These are phyloP conservation scores for Actenoides hombroni DNA, from an alignment of 2,113 vertebrate genomes.

Conservation along the genomic window DNA sequence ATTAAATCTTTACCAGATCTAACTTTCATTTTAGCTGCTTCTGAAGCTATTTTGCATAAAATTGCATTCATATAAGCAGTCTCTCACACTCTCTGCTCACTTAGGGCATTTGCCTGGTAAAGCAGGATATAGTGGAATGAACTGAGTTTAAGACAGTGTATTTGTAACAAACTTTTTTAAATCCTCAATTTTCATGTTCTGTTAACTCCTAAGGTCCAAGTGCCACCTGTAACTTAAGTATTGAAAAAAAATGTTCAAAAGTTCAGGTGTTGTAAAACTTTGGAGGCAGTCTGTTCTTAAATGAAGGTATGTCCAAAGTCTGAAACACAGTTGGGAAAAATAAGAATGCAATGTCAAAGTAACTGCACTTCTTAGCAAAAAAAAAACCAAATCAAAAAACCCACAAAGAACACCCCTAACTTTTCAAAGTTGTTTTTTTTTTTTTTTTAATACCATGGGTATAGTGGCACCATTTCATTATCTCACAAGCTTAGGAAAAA, in stretches of 20 bases:
- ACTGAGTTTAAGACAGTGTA: not conserved
- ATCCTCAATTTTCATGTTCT: not conserved
- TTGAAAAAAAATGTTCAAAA: not conserved
- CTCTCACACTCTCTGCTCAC: not conserved
- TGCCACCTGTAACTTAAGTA: not conserved
- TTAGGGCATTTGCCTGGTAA: not conserved
- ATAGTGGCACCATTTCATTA: slow-evolving; percentile 8
- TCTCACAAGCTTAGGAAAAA: slow-evolving; percentile 20
- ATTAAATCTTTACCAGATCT: not conserved
- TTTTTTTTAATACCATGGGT: not conserved
- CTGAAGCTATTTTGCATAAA: not conserved
- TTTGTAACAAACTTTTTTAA: not conserved
- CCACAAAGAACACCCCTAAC: not conserved
- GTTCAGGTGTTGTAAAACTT: not conserved
- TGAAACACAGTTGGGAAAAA: not conserved
- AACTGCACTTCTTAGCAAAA: not conserved
- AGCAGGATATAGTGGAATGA: not conserved
- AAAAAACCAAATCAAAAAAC: not conserved
- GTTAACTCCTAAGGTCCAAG: not conserved
- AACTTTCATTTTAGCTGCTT: not conserved
- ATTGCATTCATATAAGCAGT: not conserved
- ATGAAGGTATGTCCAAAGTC: not conserved
- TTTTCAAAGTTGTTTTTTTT: not conserved
- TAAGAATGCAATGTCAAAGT: not conserved
- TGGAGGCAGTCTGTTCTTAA: not conserved